Base-by-base conservation (phyloP, 37 sponge, comb jelly and placozoan genomes). In the Aplysina aerophoba region DNA sequence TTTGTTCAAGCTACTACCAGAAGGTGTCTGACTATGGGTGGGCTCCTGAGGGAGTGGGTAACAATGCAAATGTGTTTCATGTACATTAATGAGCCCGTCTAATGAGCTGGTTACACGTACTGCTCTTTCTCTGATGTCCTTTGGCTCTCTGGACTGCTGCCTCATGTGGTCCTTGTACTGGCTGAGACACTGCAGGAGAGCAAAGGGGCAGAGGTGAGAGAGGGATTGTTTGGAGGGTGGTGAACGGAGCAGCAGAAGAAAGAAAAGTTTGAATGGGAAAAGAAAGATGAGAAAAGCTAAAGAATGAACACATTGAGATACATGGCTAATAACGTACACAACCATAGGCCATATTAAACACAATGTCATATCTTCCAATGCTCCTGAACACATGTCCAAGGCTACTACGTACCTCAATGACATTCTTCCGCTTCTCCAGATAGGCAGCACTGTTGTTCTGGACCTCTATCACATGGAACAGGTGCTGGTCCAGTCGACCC, bases 381-480 rank as follows among this genome's bases (percentile, higher is more conserved):
- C n/a, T n/a, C n/a, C n/a, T n/a, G n/a, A n/a, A n/a, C n/a, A n/a
- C n/a, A n/a, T n/a, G n/a, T n/a, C n/a, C n/a, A n/a, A n/a, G n/a
- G n/a, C n/a, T n/a, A n/a, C n/a, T n/a, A 79, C 68, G 0, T 74
- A 87, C 93, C 87, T 92, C 87, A 0, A 85, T 16, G 17, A 94
- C 94, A 71, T 69, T 61, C 63, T 79, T 87, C 59, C 93, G 81
- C 73, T 82, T 84, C 0, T 88, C 84, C 57, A 81, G 39, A 59
- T 92, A 92, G 16, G 81, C n/a, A 0, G 53, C 27, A 53, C 92
- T 50, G 40, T 92, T 82, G 50, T 84, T 71, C 39, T 89, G 31
- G 15, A 95, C 66, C 87, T 95, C 93, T 55, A 92, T 79, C 54
- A 90, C 86, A 24, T 80, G 66, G 63, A 88, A 95, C 31, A 87